A percentile compares a stretch with the other conserved stretches of the same genome.
Conservation (phyloP, 1,140 invertebrate genomes). For the Gonatopus flavifemur region DNA sequence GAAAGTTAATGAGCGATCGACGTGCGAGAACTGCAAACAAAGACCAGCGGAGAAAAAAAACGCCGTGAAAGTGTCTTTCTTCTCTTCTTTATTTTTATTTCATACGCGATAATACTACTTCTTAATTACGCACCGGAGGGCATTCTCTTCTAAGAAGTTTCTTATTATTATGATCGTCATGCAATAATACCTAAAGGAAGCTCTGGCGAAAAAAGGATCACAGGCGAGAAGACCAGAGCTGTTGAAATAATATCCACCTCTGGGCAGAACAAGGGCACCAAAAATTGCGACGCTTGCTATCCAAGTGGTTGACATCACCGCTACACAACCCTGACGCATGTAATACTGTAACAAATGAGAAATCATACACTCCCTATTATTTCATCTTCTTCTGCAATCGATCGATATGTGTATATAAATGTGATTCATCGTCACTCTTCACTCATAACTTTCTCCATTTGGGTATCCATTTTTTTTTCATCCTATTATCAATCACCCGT, state of each 20-base stretch:
- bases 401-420: not conserved
- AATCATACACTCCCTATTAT: conserved; percentile 11
- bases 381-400: too few species aligned
- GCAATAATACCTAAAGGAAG: conserved; percentile 64
- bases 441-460: too few species aligned
- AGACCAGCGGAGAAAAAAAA: too few species aligned
- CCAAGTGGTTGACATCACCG: conserved; percentile 79
- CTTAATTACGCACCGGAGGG: too few species aligned
- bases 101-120: too few species aligned
- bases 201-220: conserved; percentile 79
- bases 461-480: too few species aligned
- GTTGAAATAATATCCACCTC: conserved; percentile 84
- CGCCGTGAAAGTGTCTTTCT: too few species aligned
- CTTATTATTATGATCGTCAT: not conserved
- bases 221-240: conserved; percentile 79
- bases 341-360: conserved; percentile 53
- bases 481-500: too few species aligned
- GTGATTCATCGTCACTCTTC: not conserved
- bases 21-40: too few species aligned
- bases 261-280: conserved; percentile 74
- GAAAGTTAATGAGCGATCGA: too few species aligned
- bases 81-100: too few species aligned
- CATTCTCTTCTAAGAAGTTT: too few species aligned
- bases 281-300: conserved; percentile 79
- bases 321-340: conserved; percentile 73